These are phyloP conservation scores for Rana temporaria DNA, from an alignment of 2,113 vertebrate genomes.

Conservation along the genomic window DNA sequence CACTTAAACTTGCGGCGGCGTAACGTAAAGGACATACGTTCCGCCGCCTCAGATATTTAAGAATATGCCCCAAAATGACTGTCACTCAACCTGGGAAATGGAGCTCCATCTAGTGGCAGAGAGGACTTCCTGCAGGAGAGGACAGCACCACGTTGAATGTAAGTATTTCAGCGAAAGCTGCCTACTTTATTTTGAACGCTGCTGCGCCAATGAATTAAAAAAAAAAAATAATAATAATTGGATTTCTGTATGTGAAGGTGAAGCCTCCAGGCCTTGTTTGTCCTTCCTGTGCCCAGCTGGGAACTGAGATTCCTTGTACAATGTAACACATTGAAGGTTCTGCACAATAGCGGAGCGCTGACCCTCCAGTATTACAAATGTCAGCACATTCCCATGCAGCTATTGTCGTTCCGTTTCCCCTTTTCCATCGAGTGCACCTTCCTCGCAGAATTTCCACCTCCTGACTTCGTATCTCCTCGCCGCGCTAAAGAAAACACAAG, in stretches of 20 bases:
- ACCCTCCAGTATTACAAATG: constrained; percentile 31
- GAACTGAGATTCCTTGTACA: constrained; percentile 4
- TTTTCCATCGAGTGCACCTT: background rate
- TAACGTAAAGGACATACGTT: too few species aligned
- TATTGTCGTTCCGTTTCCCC: constrained; percentile 45
- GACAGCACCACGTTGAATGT: too few species aligned
- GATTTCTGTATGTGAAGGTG: background rate
- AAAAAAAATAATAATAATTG: too few species aligned
- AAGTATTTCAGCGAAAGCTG: too few species aligned
- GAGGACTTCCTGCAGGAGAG: too few species aligned
- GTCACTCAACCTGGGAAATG: too few species aligned
- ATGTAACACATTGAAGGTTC: background rate
- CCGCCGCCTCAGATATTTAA: too few species aligned
- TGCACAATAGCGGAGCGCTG: background rate
- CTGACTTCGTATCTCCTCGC: constrained; percentile 31
- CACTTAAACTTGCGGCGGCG: too few species aligned
- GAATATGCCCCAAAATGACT: too few species aligned
- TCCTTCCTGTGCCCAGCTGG: constrained; percentile 4
- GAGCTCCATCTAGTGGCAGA: too few species aligned
- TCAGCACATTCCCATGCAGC: constrained; percentile 51
- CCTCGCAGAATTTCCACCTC: constrained; percentile 17
- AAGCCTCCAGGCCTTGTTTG: background rate
- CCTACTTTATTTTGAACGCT: too few species aligned
- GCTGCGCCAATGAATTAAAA: too few species aligned
- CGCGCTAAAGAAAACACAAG: constrained; percentile 35